Evolutionary conservation across 2,888 invertebrate genomes (phyloP).

Genomic region (Schizaphis graminum): DNA sequence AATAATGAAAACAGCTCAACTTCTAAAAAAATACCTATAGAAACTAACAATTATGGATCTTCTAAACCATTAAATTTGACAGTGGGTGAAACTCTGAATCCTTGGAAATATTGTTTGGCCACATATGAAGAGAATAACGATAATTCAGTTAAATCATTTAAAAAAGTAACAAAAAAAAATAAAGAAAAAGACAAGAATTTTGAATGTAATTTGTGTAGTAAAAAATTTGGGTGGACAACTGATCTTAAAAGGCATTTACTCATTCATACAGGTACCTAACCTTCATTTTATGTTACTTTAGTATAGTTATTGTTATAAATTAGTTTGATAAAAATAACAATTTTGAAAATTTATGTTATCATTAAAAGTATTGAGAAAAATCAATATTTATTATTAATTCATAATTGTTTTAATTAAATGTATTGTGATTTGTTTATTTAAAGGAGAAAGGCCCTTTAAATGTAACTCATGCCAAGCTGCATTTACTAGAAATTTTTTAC

Average conservation of each 20-base stretch:
- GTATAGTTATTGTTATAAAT: not conserved
- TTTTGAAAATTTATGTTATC: not conserved
- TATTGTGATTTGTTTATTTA: conserved; percentile 30
- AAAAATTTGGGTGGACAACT: conserved; percentile 72
- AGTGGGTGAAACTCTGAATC: conserved; percentile 28
- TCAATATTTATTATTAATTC: not conserved
- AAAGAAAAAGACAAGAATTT: conserved; percentile 43
- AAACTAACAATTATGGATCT: not conserved
- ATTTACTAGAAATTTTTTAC: conserved; percentile 72
- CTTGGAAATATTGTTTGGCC: conserved; percentile 61
- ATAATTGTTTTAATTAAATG: not conserved
- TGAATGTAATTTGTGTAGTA: conserved; percentile 70
- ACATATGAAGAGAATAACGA: conserved; percentile 44
- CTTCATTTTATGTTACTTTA: not conserved
- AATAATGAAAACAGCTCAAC: conserved; percentile 12
- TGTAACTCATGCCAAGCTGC: conserved; percentile 71
- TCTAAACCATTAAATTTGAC: conserved; percentile 37
- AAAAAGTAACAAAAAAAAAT: conserved; percentile 42
- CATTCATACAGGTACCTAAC: conserved; percentile 70
- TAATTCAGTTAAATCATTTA: not conserved
- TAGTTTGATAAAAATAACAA: not conserved
- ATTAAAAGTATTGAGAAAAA: not conserved
- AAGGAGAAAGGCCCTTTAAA: conserved; percentile 71
- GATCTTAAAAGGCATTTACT: conserved; percentile 72
- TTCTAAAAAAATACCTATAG: not conserved